Conservation (phyloP, 2,113 vertebrate genomes). For the Indicator indicator region DNA sequence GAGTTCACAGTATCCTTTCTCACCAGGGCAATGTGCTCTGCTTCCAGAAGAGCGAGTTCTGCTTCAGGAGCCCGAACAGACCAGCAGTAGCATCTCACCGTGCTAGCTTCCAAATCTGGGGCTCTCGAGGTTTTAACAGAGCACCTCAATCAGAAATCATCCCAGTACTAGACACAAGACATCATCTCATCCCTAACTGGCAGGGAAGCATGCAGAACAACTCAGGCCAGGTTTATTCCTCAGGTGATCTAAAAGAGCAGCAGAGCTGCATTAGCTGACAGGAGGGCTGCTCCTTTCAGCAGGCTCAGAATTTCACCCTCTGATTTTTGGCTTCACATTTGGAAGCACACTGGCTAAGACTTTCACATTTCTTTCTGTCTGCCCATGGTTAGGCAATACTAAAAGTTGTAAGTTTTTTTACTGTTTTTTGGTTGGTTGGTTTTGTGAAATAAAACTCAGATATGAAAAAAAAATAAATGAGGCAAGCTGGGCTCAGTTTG, state of each 20-base stretch:
- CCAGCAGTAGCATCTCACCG: not conserved
- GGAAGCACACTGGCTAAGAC: not conserved
- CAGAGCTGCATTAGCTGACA: fast-evolving
- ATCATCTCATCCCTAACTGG: not conserved
- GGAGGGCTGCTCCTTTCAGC: not conserved
- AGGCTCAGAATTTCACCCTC: not conserved
- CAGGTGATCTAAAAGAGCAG: not conserved
- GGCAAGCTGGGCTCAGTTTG: not conserved
- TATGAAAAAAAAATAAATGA: not conserved
- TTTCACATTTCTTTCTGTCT: not conserved
- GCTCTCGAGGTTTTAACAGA: not conserved
- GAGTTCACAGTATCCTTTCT: not conserved
- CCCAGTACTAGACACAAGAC: not conserved
- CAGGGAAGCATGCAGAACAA: not conserved
- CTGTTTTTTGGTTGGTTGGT: too few species aligned
- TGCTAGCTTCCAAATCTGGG: not conserved
- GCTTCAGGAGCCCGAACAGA: not conserved
- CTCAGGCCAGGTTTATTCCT: not conserved
- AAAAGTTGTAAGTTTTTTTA: not conserved
- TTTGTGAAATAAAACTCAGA: not conserved
- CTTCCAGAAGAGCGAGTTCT: not conserved
- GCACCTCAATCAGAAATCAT: not conserved
- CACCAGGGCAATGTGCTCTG: fast-evolving
- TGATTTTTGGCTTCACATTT: not conserved
- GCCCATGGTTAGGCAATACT: not conserved